Evolutionary conservation across 2,888 invertebrate genomes (phyloP).

Genomic region (Anoplius nigerrimus): DNA sequence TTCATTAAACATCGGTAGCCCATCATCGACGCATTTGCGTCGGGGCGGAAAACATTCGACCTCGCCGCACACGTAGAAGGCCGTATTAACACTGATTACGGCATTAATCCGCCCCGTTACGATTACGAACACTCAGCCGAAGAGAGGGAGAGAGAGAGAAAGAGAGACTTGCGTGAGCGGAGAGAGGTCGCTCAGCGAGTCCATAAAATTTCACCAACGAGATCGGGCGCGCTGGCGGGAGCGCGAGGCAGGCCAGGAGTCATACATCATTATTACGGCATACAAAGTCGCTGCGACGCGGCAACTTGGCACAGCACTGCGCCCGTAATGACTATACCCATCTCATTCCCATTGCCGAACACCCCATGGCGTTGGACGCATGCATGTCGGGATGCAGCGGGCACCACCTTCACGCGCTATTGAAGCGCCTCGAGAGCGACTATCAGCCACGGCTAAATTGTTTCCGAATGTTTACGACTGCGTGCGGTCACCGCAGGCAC

Average conservation of each 20-base stretch:
- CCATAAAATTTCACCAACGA: not conserved
- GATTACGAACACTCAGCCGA: too few relatives aligned
- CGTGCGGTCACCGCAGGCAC: conserved; percentile 37
- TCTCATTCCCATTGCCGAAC: conserved; percentile 50
- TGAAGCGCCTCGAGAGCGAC: conserved; percentile 51
- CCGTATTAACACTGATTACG: too few relatives aligned
- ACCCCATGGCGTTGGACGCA: conserved; percentile 57
- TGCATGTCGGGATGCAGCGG: conserved; percentile 53
- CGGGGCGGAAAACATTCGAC: not conserved
- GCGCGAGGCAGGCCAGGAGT: not conserved
- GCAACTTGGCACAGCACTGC: conserved; percentile 30
- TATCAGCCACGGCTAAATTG: conserved; percentile 62
- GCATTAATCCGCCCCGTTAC: too few relatives aligned
- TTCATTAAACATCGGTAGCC: not conserved
- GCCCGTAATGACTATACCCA: conserved; percentile 50
- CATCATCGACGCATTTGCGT: conserved; percentile 1
- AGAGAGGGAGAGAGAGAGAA: not conserved
- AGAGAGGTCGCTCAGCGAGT: too few relatives aligned
- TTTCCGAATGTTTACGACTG: conserved; percentile 60
- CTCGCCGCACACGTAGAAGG: too few relatives aligned
- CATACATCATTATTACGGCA: conserved; percentile 8
- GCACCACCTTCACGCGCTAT: conserved; percentile 62
- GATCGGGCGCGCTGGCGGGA: not conserved
- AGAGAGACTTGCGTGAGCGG: not conserved
- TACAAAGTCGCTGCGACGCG: conserved; percentile 1